A percentile compares a stretch with the other conserved stretches of the same genome.
phyloP scores from a whole-genome alignment of 92 coral and sea anemone species.

The Zoanthus sociatus region DNA sequence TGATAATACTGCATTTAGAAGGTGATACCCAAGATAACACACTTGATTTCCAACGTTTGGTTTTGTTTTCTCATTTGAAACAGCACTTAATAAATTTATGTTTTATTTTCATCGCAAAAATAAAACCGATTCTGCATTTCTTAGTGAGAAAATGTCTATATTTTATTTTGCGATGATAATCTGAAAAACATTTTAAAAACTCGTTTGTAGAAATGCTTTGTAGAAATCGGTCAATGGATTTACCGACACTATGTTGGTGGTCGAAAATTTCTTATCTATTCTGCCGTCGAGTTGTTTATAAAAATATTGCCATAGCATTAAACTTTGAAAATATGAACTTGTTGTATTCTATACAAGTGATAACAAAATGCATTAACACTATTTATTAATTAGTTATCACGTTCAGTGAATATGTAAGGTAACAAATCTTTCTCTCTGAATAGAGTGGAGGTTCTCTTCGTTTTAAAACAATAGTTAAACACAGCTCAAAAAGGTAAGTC shows the following conservation, averaged over 20 bases:
- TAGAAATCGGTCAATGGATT: neutral
- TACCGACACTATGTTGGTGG: neutral
- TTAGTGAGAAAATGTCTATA: neutral
- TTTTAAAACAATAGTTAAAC: neutral
- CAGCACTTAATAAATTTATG: neutral
- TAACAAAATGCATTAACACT: neutral
- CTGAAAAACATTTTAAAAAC: constrained; percentile 16
- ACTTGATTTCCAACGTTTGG: neutral
- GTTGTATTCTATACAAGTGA: too few species aligned
- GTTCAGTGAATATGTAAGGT: neutral
- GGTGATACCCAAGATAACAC: neutral
- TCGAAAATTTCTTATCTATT: neutral
- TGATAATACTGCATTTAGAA: neutral
- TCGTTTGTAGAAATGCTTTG: neutral
- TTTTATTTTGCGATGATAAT: neutral
- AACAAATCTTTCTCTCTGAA: neutral
- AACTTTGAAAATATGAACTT: neutral
- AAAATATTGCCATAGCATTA: neutral
- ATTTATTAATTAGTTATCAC: neutral
- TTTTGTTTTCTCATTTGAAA: neutral
- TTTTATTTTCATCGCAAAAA: neutral
- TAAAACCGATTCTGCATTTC: neutral
- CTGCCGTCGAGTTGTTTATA: neutral
- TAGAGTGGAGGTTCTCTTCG: neutral
- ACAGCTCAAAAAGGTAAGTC: neutral